Evolutionary conservation across 2,797 vertebrate genomes (phyloP), one percentile per base, ranked within the genome.

Genomic region (Acrocephalus scirpaceus): DNA sequence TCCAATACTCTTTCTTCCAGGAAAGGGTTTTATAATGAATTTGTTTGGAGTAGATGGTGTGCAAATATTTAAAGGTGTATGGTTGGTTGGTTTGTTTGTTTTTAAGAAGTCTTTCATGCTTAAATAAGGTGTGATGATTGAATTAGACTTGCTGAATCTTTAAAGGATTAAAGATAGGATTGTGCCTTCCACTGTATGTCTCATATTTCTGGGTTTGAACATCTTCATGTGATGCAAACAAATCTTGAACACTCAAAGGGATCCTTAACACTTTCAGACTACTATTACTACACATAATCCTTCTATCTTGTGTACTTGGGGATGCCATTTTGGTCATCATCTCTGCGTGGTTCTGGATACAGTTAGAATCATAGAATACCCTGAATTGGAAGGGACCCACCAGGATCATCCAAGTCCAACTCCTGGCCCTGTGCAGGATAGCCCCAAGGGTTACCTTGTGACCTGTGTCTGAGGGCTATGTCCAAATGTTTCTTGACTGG

Each of bases 261-360:
- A 48, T 78, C 23, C 21, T 53, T 57, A 86, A 13, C 14, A 10
- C 14, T 71, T 81, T n/a, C 5, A 38, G 38, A 42, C 12, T 66
- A 1, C 38, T 64, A 9, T 50, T 80, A 19, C 27, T 66, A 19
- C 1, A 3, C 8, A 1, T 44, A 7, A 14, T 44, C 8, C 19
- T 86, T 77, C 16, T 60, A 5, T n/a, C 12, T 14, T 58, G 5
- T 56, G 6, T 70, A 5, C 21, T 77, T 58, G 34, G 20, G 19
- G 8, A 20, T 51, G n/a, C 7, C 3, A 11, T 50, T 94, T 25
- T 64, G n/a, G 19, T 77, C 2, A 1, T 53, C 14, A 47, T n/a
- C 27, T 83, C 13, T 25, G 38, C 27, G 11, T 71, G 13, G 12
- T 60, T 82, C 36, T 91, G 40, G 15, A 5, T 88, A 32, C 34